Evolutionary conservation across 1,140 invertebrate genomes (phyloP).

Genomic region (Rhizoglyphus robini): DNA sequence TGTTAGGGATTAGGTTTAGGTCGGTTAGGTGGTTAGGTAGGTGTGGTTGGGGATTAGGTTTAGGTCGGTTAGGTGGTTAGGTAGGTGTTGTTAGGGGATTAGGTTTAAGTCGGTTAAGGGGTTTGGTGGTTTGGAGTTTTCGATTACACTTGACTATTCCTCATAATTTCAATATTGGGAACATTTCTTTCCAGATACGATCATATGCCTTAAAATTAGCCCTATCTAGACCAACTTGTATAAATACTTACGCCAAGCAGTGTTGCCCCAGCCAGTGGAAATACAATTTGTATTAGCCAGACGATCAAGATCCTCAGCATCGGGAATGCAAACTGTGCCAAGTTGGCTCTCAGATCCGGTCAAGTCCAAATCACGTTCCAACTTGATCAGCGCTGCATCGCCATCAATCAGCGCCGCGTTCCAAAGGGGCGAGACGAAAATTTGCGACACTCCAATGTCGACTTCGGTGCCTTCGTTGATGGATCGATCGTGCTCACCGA

Average conservation of each 20-base stretch:
- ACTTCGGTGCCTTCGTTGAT: conserved; percentile 13
- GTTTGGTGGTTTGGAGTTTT: no score
- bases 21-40: no score
- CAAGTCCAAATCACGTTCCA: conserved; percentile 23
- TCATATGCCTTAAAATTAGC: no score
- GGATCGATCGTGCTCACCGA: conserved; percentile 30
- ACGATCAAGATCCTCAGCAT: neutral
- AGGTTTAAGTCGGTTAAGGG: no score
- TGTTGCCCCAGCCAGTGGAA: conserved; percentile 8
- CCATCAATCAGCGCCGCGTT: conserved; percentile 32
- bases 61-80: no score
- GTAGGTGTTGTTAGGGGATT: no score
- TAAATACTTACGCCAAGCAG: conserved; percentile 2
- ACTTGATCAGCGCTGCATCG: conserved; percentile 35
- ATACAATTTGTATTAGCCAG: neutral
- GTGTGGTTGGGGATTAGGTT: no score
- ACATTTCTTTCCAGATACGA: no score
- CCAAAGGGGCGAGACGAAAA: conserved; percentile 32
- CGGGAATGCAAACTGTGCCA: conserved; percentile 9
- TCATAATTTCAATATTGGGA: no score
- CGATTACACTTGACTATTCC: no score
- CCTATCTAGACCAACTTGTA: no score
- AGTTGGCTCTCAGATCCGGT: conserved; percentile 5
- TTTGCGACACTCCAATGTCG: conserved; percentile 24
- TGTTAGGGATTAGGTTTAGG: no score